Conservation (phyloP, 2,113 vertebrate species). For the Climacteris rufus region DNA sequence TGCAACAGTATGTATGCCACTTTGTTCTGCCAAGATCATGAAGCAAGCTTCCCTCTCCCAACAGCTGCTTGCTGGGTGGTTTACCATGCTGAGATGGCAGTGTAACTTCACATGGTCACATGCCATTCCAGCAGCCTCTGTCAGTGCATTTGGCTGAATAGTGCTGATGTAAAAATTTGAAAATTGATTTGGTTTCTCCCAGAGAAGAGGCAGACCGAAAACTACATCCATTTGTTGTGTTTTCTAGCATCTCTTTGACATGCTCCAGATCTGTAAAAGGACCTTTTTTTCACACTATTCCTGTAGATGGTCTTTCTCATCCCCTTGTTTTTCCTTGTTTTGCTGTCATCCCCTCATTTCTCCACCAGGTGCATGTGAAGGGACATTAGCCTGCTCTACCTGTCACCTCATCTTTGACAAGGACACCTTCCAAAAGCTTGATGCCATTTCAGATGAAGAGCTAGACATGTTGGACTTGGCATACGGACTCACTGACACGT, state of each 20-base stretch:
- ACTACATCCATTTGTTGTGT: not conserved
- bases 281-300: not conserved
- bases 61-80: not conserved
- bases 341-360: not conserved
- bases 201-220: not conserved
- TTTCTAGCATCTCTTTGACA: not conserved
- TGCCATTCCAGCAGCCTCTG: not conserved
- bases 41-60: not conserved
- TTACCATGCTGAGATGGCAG: not conserved
- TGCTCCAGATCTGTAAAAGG: not conserved
- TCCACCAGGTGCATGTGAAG: constrained; percentile 74
- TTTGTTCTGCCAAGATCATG: not conserved
- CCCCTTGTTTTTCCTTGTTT: not conserved
- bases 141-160: not conserved
- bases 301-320: not conserved
- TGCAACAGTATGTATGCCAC: accelerated
- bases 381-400: constrained; percentile 76
- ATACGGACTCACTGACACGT: constrained; percentile 75
- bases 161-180: not conserved
- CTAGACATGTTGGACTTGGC: constrained; percentile 80
- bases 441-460: constrained; percentile 70
- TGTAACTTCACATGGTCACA: not conserved
- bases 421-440: constrained; percentile 64
- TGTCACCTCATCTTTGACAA: constrained; percentile 80
- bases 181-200: not conserved